A percentile compares a stretch with the other conserved stretches of the same genome.
phyloP scores from a whole-genome alignment of 2,888 invertebrate species.

The Sphaeridia pumilis region DNA sequence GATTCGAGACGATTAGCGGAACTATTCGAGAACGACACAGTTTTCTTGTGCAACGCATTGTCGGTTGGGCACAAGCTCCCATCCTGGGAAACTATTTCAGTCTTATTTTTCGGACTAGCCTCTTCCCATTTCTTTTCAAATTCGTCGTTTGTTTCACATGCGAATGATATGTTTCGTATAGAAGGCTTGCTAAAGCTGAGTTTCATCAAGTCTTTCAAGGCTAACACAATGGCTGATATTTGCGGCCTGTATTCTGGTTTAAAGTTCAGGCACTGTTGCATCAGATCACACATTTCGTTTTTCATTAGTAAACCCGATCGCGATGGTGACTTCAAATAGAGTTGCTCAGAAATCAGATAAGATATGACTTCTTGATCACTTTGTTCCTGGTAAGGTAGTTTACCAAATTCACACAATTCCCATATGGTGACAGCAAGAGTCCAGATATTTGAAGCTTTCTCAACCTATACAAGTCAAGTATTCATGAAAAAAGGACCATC shows the following conservation, averaged over 20 bases:
- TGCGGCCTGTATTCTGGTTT: slow-evolving; percentile 20
- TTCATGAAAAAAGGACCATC: background rate
- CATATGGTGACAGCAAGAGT: slow-evolving; percentile 64
- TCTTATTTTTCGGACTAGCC: background rate
- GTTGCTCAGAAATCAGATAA: slow-evolving; percentile 45
- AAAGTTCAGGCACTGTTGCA: slow-evolving; percentile 28
- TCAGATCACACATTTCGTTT: slow-evolving; percentile 28
- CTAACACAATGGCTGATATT: too few species aligned
- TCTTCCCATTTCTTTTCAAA: slow-evolving; percentile 34
- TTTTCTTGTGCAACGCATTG: too few species aligned
- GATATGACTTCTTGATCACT: slow-evolving; percentile 54
- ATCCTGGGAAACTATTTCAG: too few species aligned
- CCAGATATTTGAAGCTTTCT: slow-evolving; percentile 60
- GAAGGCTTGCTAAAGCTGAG: too few species aligned
- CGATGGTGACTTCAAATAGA: slow-evolving; percentile 25
- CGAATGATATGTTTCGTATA: too few species aligned
- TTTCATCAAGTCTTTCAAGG: too few species aligned
- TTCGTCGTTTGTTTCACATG: too few species aligned
- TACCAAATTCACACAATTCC: slow-evolving; percentile 67
- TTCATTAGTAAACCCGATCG: slow-evolving; percentile 27
- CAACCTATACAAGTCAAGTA: slow-evolving; percentile 42
- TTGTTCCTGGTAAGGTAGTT: slow-evolving; percentile 51
- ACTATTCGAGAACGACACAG: too few species aligned
- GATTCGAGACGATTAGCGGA: too few species aligned
- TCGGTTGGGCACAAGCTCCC: too few species aligned